Evolutionary conservation across 2,113 vertebrate species (phyloP).

Genomic region (Triplophysa siluroides): DNA sequence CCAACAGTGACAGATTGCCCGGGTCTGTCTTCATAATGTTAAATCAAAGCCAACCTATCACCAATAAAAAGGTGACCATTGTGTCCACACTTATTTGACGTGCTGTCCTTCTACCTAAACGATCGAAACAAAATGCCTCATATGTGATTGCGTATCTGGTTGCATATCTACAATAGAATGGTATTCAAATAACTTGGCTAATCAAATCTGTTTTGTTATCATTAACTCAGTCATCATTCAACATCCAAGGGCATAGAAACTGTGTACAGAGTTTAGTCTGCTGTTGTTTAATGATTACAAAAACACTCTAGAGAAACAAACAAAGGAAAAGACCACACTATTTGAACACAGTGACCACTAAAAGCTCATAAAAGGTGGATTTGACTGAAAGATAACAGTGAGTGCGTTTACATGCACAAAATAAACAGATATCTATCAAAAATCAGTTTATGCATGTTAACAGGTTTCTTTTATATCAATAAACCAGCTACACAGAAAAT

Average conservation of each 20-base stretch:
- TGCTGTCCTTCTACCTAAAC: too few species aligned
- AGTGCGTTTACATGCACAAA: background rate
- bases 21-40: too few species aligned
- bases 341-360: background rate
- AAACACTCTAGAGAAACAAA: constrained; percentile 6
- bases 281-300: constrained; percentile 40
- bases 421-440: too few species aligned
- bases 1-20: too few species aligned
- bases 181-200: background rate
- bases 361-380: constrained; percentile 11
- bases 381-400: background rate
- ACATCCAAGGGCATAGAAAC: background rate
- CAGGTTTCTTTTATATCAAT: too few species aligned
- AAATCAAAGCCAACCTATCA: too few species aligned
- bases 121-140: constrained; percentile 12
- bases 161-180: background rate
- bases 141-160: constrained; percentile 8
- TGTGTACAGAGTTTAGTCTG: constrained; percentile 39
- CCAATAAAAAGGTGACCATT: background rate
- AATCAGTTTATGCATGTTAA: too few species aligned
- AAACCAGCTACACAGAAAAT: too few species aligned
- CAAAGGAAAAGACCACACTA: background rate
- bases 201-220: constrained; percentile 30
- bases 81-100: background rate
- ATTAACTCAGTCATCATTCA: constrained; percentile 15